Percentiles rank a stretch among this genome's conserved stretches.
Conservation (phyloP, 2,888 invertebrate genomes). For the Cistogaster globosa region DNA sequence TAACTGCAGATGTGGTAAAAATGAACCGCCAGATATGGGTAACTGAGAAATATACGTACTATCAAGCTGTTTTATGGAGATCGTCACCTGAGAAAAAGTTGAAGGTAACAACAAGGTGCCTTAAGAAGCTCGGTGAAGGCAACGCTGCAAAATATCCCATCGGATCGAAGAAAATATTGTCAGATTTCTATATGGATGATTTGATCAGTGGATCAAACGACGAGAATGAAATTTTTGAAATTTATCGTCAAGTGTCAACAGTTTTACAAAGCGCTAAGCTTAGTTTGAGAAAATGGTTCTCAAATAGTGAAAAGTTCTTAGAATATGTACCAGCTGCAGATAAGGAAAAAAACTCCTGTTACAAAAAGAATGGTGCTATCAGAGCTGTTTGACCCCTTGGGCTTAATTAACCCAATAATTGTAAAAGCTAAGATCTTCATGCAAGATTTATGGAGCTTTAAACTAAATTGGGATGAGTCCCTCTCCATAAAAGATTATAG, state of each 20-base stretch:
- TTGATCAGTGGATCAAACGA: slow-evolving; percentile 67
- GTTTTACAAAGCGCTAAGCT: slow-evolving; percentile 52
- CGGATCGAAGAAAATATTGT: too few relatives aligned
- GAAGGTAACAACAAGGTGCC: slow-evolving; percentile 59
- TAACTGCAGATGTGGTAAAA: slow-evolving; percentile 68
- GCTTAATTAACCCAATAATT: slow-evolving; percentile 28
- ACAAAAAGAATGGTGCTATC: slow-evolving; percentile 49
- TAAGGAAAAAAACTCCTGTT: slow-evolving; percentile 17
- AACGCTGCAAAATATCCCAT: too few relatives aligned
- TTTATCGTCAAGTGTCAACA: slow-evolving; percentile 46
- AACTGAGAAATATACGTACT: slow-evolving; percentile 53
- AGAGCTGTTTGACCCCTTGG: slow-evolving; percentile 61
- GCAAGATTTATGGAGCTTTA: too few relatives aligned
- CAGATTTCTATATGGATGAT: slow-evolving; percentile 72
- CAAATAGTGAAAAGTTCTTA: slow-evolving; percentile 55
- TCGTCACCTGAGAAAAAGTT: slow-evolving; percentile 11
- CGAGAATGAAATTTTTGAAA: slow-evolving; percentile 47
- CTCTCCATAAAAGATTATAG: slow-evolving; percentile 24
- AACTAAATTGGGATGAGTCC: too few relatives aligned
- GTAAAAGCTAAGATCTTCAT: too few relatives aligned
- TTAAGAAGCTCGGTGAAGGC: slow-evolving; percentile 60
- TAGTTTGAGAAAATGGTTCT: slow-evolving; percentile 65
- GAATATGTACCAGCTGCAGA: slow-evolving; percentile 18
- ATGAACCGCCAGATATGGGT: slow-evolving; percentile 71
- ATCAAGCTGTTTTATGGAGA: slow-evolving; percentile 65